A percentile compares a stretch with the other conserved stretches of the same genome.
Evolutionary conservation across 64 coral and sea anemone species (phyloP).

Genomic region (Orbicella faveolata): DNA sequence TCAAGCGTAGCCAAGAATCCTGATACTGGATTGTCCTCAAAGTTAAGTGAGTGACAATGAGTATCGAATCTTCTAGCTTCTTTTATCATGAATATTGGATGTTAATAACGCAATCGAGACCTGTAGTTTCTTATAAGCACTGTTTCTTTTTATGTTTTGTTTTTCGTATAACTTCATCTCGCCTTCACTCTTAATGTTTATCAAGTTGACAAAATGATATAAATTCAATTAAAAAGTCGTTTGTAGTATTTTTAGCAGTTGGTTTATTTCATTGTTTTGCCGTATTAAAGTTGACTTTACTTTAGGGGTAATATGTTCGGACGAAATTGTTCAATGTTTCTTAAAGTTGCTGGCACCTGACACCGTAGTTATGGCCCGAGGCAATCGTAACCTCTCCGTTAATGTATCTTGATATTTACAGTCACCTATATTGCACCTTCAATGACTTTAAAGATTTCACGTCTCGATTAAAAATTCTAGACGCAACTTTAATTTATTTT

Average conservation of each 20-base stretch:
- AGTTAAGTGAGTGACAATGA: background rate
- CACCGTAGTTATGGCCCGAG: background rate
- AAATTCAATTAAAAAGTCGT: constrained; percentile 35
- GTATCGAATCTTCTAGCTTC: background rate
- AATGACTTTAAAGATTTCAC: background rate
- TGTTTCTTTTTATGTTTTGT: background rate
- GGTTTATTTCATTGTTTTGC: constrained; percentile 36
- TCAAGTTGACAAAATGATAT: constrained; percentile 21
- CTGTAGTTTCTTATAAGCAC: background rate
- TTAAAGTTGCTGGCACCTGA: constrained; percentile 41
- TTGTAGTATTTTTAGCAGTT: constrained; percentile 29
- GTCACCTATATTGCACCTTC: background rate
- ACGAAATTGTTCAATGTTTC: background rate
- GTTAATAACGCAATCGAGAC: background rate
- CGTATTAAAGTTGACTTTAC: constrained; percentile 17
- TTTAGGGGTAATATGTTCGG: background rate
- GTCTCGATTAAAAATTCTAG: background rate
- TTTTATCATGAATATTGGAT: background rate
- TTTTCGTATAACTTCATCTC: background rate
- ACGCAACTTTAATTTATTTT: background rate
- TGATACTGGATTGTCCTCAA: background rate
- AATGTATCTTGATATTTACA: background rate
- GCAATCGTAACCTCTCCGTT: background rate
- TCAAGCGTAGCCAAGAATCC: background rate
- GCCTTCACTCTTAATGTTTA: background rate